Percentiles rank a stretch among this genome's conserved stretches.
These are phyloP conservation scores for Tichodroma muraria DNA, from an alignment of 2,113 vertebrate species.

Conservation along the genomic window DNA sequence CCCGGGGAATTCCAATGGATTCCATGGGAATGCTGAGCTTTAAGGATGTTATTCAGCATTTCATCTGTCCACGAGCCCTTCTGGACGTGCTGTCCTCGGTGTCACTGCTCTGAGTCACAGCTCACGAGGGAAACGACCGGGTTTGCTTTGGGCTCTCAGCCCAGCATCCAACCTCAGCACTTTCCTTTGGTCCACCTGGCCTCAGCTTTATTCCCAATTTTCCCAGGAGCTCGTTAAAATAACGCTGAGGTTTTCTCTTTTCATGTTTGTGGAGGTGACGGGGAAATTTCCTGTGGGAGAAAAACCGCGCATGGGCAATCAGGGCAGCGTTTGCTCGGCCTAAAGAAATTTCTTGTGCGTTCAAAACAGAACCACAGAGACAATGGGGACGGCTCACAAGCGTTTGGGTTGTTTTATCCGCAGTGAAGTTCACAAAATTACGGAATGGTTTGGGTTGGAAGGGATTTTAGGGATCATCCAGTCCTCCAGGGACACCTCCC, in stretches of 20 bases:
- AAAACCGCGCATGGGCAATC: neutral
- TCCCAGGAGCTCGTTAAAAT: constrained; percentile 1
- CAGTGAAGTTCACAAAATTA: neutral
- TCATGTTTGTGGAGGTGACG: neutral
- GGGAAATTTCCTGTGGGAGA: neutral
- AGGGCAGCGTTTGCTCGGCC: neutral
- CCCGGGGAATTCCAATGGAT: neutral
- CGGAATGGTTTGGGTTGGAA: neutral
- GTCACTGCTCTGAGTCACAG: constrained; percentile 38
- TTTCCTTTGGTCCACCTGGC: constrained; percentile 30
- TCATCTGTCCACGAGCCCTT: neutral
- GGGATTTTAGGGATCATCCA: neutral
- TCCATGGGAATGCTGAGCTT: neutral
- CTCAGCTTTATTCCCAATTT: neutral
- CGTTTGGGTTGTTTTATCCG: neutral
- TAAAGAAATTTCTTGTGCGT: neutral
- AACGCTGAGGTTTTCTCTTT: neutral
- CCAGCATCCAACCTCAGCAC: constrained; percentile 18
- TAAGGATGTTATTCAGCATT: neutral
- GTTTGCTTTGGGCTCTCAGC: neutral
- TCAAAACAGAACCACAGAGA: neutral
- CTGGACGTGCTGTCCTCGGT: constrained; percentile 30
- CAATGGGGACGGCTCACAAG: neutral
- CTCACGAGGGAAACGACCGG: neutral
- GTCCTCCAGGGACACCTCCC: neutral